phyloP scores from a whole-genome alignment of 37 sponge, comb jelly and placozoan genomes.

The Tethya wilhelma region DNA sequence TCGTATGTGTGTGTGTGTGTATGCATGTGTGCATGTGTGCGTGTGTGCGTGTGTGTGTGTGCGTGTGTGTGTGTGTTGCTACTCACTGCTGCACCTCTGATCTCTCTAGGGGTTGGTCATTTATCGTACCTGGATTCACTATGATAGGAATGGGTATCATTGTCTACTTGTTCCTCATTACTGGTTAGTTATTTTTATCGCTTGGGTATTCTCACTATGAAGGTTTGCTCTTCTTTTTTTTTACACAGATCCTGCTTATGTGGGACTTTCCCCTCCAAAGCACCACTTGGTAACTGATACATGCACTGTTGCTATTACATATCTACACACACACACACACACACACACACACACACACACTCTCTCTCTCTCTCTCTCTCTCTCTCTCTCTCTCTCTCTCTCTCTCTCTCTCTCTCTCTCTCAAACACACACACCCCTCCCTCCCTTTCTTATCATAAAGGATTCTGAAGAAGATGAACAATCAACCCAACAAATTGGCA shows the following conservation, averaged over 20 bases:
- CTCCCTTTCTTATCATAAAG: too few relatives aligned
- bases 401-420: too few relatives aligned
- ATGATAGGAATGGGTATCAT: slow-evolving; percentile 50
- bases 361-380: too few relatives aligned
- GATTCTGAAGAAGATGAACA: too few relatives aligned
- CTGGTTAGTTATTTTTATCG: slow-evolving; percentile 24
- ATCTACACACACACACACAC: not conserved
- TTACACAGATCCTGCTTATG: slow-evolving; percentile 43
- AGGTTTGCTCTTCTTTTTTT: not conserved
- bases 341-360: too few relatives aligned
- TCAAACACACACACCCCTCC: too few relatives aligned
- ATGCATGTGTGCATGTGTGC: slow-evolving; percentile 1
- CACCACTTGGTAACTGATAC: slow-evolving; percentile 43
- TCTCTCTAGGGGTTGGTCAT: slow-evolving; percentile 51
- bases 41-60: not conserved
- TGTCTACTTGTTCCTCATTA: slow-evolving; percentile 59
- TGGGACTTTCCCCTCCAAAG: slow-evolving; percentile 56
- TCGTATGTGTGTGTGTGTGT: too few relatives aligned
- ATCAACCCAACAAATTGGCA: too few relatives aligned
- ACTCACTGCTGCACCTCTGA: not conserved
- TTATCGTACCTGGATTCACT: slow-evolving; percentile 72
- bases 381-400: too few relatives aligned
- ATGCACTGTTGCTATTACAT: not conserved
- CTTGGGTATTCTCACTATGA: too few relatives aligned
- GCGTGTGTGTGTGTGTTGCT: too few relatives aligned